A percentile compares a stretch with the other conserved stretches of the same genome.
These are phyloP conservation scores for Montipora capricornis DNA, from an alignment of 64 coral and sea anemone species.

Conservation along the genomic window DNA sequence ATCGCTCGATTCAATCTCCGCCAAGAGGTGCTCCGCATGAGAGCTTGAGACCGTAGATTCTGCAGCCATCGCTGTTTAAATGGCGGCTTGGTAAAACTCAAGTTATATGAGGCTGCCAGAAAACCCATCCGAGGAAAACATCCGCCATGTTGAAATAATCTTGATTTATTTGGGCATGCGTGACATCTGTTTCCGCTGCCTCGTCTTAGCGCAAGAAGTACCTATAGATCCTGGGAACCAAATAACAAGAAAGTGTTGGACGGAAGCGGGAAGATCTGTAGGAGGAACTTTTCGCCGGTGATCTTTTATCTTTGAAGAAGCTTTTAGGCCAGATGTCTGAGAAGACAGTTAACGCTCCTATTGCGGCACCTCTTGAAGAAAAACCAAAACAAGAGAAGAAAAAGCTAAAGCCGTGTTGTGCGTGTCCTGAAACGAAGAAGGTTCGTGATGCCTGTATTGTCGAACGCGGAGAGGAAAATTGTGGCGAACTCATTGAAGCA, in stretches of 20 bases:
- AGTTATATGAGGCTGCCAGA: conserved; percentile 60
- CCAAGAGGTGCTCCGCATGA: conserved; percentile 92
- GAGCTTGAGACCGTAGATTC: conserved; percentile 84
- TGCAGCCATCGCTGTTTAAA: conserved; percentile 70
- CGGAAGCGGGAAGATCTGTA: not conserved
- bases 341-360: not conserved
- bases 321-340: not conserved
- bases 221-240: not conserved
- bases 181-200: conserved; percentile 37
- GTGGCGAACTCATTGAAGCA: conserved; percentile 89
- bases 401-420: conserved; percentile 90
- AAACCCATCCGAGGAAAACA: conserved; percentile 71
- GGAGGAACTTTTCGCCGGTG: no score
- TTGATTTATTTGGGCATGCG: conserved; percentile 67
- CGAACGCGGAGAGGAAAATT: conserved; percentile 90
- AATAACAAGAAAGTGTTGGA: not conserved
- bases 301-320: not conserved
- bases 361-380: conserved; percentile 45
- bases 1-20: conserved; percentile 95
- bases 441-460: conserved; percentile 91
- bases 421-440: conserved; percentile 98
- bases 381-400: conserved; percentile 87
- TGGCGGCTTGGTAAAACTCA: conserved; percentile 27
- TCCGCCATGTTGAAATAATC: conserved; percentile 88
- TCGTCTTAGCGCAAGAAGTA: conserved; percentile 5